Conservation (phyloP, 2,113 vertebrate genomes). For the Anolis sagrei region DNA sequence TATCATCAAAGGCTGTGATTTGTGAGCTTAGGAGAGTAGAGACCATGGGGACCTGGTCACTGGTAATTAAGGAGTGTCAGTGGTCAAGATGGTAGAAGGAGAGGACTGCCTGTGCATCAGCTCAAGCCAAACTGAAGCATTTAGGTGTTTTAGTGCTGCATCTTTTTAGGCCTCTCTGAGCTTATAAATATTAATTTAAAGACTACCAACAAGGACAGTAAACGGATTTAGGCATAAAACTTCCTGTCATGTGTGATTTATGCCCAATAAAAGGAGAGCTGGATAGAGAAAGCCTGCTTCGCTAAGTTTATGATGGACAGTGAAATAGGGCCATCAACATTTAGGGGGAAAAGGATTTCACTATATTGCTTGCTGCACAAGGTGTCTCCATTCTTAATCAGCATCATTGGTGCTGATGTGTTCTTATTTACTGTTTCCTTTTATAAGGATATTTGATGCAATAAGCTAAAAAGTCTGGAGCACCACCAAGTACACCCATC, state of each 20-base stretch:
- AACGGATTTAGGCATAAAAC: constrained; percentile 85
- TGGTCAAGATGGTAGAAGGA: constrained; percentile 71
- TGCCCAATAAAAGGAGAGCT: constrained; percentile 78
- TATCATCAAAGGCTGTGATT: constrained; percentile 66
- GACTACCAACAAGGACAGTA: constrained; percentile 85
- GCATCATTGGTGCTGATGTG: background rate
- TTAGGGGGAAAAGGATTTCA: constrained; percentile 70
- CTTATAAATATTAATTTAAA: constrained; percentile 91
- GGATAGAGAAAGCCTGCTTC: constrained; percentile 77
- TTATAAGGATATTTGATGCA: constrained; percentile 39
- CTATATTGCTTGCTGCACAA: constrained; percentile 40
- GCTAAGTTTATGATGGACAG: constrained; percentile 81
- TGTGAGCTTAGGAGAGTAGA: constrained; percentile 54
- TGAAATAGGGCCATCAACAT: constrained; percentile 77
- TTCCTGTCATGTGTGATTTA: constrained; percentile 84
- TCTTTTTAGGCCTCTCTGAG: constrained; percentile 74
- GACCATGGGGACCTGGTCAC: constrained; percentile 66
- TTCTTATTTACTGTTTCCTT: constrained; percentile 51
- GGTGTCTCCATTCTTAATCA: constrained; percentile 55
- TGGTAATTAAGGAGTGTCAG: constrained; percentile 79
- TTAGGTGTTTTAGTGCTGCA: constrained; percentile 79
- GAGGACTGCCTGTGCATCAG: constrained; percentile 51
- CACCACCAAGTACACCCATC: constrained; percentile 20
- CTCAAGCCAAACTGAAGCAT: constrained; percentile 73
- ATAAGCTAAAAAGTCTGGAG: constrained; percentile 50